These are phyloP conservation scores for Muscicapa adusta DNA, from an alignment of 2,113 vertebrate species.

Conservation along the genomic window DNA sequence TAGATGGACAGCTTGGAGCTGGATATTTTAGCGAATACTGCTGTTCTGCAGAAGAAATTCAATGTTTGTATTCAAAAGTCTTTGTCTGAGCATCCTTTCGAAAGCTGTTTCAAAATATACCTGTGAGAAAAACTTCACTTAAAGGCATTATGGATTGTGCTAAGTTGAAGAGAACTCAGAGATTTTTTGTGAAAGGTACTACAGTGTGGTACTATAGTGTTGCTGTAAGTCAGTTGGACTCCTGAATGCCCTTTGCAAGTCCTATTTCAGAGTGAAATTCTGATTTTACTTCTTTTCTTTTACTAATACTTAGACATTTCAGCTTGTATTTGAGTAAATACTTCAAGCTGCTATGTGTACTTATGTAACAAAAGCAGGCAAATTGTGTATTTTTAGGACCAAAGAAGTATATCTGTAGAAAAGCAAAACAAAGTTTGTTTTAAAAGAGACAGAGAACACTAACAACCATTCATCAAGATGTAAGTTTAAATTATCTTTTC, in stretches of 20 bases:
- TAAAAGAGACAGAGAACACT: background rate
- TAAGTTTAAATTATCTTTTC: background rate
- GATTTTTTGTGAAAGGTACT: background rate
- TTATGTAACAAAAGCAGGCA: background rate
- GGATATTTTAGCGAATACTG: background rate
- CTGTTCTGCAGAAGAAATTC: background rate
- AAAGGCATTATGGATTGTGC: background rate
- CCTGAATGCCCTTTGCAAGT: background rate
- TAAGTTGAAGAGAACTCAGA: background rate
- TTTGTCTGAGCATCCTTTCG: background rate
- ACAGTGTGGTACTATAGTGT: background rate
- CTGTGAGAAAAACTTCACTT: background rate
- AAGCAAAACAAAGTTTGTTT: background rate
- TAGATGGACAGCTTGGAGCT: background rate
- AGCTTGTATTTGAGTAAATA: background rate
- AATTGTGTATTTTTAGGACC: background rate
- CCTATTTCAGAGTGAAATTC: background rate
- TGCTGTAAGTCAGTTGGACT: background rate
- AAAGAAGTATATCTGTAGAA: background rate
- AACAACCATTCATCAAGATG: background rate
- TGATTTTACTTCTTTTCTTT: background rate
- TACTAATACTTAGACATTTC: background rate
- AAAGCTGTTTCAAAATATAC: background rate
- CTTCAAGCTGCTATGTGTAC: background rate
- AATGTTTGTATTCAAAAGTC: background rate